Base-by-base conservation (phyloP, 2,888 invertebrate genomes). In the Hyles lineata region DNA sequence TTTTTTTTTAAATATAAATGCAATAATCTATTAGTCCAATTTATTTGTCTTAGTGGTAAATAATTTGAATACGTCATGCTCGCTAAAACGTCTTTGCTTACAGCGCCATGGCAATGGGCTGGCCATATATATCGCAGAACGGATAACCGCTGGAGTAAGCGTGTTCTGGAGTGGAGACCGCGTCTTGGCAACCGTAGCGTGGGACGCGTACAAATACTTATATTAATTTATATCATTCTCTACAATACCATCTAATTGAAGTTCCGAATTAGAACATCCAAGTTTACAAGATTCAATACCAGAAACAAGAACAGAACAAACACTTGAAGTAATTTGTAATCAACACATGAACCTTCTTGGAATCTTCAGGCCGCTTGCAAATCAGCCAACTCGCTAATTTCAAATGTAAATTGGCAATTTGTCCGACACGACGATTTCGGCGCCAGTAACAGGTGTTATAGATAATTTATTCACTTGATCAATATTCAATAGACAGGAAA, bases 361-460 rank as follows among this genome's bases (percentile, higher is more conserved):
- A 67, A 67, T 50, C 67, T 67, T 67, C 67, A 67, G 67, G 35
- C 61, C 61, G 75, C 78, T 79, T 79, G 77, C 74, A 79, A 79
- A 80, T 79, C 76, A 78, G 77, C 70, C 70, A 59, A 67, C 62
- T 67, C 8, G 67, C 75, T 74, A 71, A 70, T 89, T 89, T 85
- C 81, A 81, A 86, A 90, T 90, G 89, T 87, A 90, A 90, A 90
- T 90, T 88, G 87, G 75, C 89, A 89, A 89, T 90, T 89, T 87
- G 83, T 84, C 77, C 78, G 83, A 86, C 86, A 87, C 85, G 85
- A 86, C 87, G 84, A 89, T 86, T 87, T 85, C 50, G 67, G 23
- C 80, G 82, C 82, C 82, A 84, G 85, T 86, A 88, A 87, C 88
- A 85, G 86, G 84, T 88, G 86, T 87, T 85, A 82, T 83, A 79